These are phyloP conservation scores for Crioceris asparagi DNA, from an alignment of 2,888 invertebrate species.

Conservation along the genomic window DNA sequence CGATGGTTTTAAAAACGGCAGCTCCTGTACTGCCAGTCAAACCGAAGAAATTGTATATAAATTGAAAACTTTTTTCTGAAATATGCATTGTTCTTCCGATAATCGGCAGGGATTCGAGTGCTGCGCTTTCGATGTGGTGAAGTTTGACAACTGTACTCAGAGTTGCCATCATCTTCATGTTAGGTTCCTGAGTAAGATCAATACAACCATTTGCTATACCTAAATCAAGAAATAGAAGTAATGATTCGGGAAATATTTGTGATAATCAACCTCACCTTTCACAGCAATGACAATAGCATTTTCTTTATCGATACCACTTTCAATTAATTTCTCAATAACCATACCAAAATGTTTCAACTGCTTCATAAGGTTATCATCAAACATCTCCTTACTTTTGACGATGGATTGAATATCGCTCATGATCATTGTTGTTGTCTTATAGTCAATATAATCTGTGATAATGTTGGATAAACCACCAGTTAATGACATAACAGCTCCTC, in stretches of 20 bases:
- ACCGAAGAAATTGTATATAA: conserved; percentile 20
- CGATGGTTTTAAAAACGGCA: conserved; percentile 12
- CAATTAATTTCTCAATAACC: conserved; percentile 18
- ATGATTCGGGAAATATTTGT: no score
- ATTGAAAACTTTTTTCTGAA: conserved; percentile 21
- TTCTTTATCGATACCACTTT: conserved; percentile 17
- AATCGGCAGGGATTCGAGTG: conserved; percentile 18
- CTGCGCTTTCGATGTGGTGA: conserved; percentile 18
- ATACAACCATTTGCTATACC: conserved; percentile 21
- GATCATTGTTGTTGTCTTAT: conserved; percentile 18
- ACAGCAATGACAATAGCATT: conserved; percentile 19
- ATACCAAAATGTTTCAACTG: conserved; percentile 19
- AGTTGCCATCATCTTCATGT: conserved; percentile 17
- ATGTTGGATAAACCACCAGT: conserved; percentile 21
- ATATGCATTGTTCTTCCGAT: conserved; percentile 21
- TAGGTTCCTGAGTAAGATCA: conserved; percentile 21
- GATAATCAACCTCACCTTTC: conserved; percentile 15
- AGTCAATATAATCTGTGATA: conserved; percentile 21
- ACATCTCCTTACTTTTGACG: conserved; percentile 17
- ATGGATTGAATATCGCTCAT: conserved; percentile 20
- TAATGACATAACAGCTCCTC: conserved; percentile 23
- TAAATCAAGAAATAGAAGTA: conserved; percentile 6
- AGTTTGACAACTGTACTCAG: conserved; percentile 19
- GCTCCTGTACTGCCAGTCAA: conserved; percentile 15
- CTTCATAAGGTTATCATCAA: conserved; percentile 19